phyloP scores from a whole-genome alignment of 2,888 invertebrate genomes.

The Chelonus formosanus region DNA sequence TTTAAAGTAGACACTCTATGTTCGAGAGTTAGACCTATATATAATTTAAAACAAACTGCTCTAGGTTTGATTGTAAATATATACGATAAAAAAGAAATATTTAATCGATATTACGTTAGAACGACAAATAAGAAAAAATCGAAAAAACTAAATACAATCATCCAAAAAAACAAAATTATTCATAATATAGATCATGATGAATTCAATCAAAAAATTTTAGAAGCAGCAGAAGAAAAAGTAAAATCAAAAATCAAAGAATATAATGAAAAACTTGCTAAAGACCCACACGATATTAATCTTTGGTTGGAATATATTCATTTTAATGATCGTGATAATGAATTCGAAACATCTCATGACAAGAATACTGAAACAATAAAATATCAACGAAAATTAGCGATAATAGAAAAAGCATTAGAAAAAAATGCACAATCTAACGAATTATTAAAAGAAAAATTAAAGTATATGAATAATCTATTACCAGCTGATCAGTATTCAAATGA shows the following conservation, averaged over 20 bases:
- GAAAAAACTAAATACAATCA: constrained; percentile 56
- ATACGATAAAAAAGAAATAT: constrained; percentile 44
- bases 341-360: constrained; percentile 27
- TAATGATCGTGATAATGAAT: constrained; percentile 62
- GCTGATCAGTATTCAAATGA: constrained; percentile 69
- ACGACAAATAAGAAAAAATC: constrained; percentile 34
- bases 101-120: constrained; percentile 24
- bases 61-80: constrained; percentile 47
- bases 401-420: constrained; percentile 70
- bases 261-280: constrained; percentile 67
- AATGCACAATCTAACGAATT: constrained; percentile 69
- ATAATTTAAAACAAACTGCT: constrained; percentile 38
- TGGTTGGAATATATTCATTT: constrained; percentile 73
- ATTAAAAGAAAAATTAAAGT: constrained; percentile 65
- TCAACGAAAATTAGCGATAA: constrained; percentile 71
- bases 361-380: constrained; percentile 48
- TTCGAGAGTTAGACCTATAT: constrained; percentile 72
- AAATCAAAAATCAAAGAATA: constrained; percentile 67
- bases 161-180: constrained; percentile 39
- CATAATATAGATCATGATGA: constrained; percentile 20
- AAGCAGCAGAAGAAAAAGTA: constrained; percentile 65
- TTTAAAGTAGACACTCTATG: constrained; percentile 71
- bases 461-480: constrained; percentile 68
- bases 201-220: neutral
- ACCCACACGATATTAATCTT: constrained; percentile 67